Evolutionary conservation across 2,888 invertebrate species (phyloP).

Genomic region (Disparrhopalites patrizii): DNA sequence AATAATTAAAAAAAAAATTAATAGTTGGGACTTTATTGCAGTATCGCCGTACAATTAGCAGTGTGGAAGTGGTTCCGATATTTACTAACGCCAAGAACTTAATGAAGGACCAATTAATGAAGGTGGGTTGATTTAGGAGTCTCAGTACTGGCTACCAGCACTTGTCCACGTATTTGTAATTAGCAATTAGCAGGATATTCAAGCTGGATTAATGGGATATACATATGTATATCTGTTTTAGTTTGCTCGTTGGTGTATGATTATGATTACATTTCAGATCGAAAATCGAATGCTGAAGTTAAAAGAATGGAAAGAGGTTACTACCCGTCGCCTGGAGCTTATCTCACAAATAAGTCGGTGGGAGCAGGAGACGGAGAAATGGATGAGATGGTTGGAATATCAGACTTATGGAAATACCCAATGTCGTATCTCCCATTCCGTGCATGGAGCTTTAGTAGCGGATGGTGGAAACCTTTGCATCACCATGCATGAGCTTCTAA

Average conservation of each 20-base stretch:
- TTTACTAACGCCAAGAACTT: slow-evolving; percentile 30
- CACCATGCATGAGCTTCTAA: slow-evolving; percentile 40
- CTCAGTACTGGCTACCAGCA: neutral
- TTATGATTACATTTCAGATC: slow-evolving; percentile 28
- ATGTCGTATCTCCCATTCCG: slow-evolving; percentile 41
- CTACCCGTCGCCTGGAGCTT: slow-evolving; percentile 36
- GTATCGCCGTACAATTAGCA: slow-evolving; percentile 25
- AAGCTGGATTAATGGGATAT: neutral
- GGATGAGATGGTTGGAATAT: slow-evolving; percentile 45
- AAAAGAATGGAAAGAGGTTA: slow-evolving; percentile 36
- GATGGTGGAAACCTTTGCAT: slow-evolving; percentile 37
- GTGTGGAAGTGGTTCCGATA: slow-evolving; percentile 26
- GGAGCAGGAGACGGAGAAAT: slow-evolving; percentile 47
- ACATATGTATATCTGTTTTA: neutral
- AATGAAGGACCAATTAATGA: slow-evolving; percentile 31
- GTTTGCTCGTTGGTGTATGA: neutral
- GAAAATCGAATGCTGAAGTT: slow-evolving; percentile 37
- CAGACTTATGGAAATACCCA: slow-evolving; percentile 43
- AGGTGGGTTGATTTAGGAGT: slow-evolving; percentile 9
- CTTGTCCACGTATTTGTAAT: too few species aligned
- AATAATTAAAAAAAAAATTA: neutral
- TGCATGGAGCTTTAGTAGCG: slow-evolving; percentile 32
- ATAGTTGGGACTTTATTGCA: slow-evolving; percentile 1
- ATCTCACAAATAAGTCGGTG: slow-evolving; percentile 43
- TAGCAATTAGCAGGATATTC: neutral